A percentile compares a stretch with the other conserved stretches of the same genome.
Evolutionary conservation across 2,113 vertebrate genomes (phyloP).

Genomic region (Heterotilapia buettikoferi): DNA sequence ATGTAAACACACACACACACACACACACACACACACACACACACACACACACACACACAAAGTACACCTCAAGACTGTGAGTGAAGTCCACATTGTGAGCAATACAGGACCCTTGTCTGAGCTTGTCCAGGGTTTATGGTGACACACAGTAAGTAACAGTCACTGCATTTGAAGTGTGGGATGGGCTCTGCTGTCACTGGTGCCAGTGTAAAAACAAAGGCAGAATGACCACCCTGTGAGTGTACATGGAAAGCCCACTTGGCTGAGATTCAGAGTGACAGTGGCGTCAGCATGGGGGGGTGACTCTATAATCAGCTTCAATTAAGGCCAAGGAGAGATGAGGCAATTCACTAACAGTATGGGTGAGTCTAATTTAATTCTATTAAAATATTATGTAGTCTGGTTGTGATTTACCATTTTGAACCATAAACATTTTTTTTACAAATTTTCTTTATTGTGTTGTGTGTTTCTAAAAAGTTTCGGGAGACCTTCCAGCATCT

Average conservation of each 20-base stretch:
- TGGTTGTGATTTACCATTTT: not conserved
- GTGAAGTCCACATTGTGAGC: conserved; percentile 8
- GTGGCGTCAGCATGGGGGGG: conserved; percentile 48
- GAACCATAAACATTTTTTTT: not conserved
- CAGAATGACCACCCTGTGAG: conserved; percentile 64
- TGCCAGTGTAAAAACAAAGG: conserved; percentile 55
- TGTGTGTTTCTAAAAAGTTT: conserved; percentile 7
- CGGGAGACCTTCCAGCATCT: not conserved
- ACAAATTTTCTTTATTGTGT: not conserved
- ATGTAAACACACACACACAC: not conserved
- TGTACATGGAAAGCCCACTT: conserved; percentile 44
- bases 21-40: not conserved
- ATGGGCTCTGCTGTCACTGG: conserved; percentile 28
- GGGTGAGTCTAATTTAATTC: not conserved
- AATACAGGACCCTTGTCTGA: conserved; percentile 3
- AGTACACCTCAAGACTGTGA: not conserved
- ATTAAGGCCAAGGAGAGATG: conserved; percentile 65
- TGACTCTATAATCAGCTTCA: conserved; percentile 67
- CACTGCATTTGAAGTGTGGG: conserved; percentile 21
- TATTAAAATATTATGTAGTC: not conserved
- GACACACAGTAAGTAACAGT: conserved; percentile 54
- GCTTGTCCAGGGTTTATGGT: conserved; percentile 27
- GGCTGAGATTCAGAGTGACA: conserved; percentile 62
- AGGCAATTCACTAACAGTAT: conserved; percentile 10
- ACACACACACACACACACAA: not conserved